Evolutionary conservation across 1,140 invertebrate genomes (phyloP).

Genomic region (Reticulitermes speratus): DNA sequence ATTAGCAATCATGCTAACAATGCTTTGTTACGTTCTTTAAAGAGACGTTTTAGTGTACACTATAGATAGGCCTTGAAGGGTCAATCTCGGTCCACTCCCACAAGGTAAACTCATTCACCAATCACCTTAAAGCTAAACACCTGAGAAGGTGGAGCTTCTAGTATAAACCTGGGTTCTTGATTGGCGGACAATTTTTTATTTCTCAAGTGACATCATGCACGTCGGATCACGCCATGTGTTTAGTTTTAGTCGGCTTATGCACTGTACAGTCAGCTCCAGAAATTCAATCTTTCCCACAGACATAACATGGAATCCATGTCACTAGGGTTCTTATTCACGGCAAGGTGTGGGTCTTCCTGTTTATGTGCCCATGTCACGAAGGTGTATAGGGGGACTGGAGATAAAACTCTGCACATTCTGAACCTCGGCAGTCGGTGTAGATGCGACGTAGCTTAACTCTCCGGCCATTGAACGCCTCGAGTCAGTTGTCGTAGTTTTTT

Average conservation of each 20-base stretch:
- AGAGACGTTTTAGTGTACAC: background rate
- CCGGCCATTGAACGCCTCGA: no score
- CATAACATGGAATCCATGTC: no score
- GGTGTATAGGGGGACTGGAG: no score
- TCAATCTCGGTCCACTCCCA: constrained; percentile 13
- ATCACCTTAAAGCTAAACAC: constrained; percentile 15
- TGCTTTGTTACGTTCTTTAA: background rate
- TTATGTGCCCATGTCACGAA: no score
- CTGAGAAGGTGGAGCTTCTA: background rate
- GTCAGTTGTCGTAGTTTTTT: no score
- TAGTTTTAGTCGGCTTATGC: background rate
- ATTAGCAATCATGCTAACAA: constrained; percentile 13
- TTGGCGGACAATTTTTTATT: constrained; percentile 19
- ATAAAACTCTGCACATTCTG: no score
- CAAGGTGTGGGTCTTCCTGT: no score
- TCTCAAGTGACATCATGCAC: constrained; percentile 11
- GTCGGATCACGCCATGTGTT: constrained; percentile 12
- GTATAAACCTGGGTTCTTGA: constrained; percentile 1
- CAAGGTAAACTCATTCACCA: background rate
- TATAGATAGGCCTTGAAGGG: constrained; percentile 1
- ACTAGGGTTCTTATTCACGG: no score
- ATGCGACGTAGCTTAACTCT: no score
- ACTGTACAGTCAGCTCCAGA: background rate
- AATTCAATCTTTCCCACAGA: background rate
- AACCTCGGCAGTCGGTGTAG: no score